These are phyloP conservation scores for Synergus gifuensis DNA, from an alignment of 2,888 invertebrate genomes.

Conservation along the genomic window DNA sequence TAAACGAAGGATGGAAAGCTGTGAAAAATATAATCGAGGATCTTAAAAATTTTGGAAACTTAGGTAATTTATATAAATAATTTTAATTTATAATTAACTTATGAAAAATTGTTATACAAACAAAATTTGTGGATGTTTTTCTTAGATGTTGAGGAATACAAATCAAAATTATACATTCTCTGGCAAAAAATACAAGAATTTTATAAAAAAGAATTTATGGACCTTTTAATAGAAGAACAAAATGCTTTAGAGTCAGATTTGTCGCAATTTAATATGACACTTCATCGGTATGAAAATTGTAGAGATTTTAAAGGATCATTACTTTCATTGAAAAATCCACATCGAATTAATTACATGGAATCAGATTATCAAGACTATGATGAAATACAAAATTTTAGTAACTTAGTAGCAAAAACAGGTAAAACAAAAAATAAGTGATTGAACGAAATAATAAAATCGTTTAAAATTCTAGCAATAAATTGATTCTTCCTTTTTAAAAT, in stretches of 20 bases:
- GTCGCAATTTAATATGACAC: constrained; percentile 55
- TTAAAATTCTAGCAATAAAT: constrained; percentile 1
- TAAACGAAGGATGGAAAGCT: constrained; percentile 60
- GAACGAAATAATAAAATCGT: neutral
- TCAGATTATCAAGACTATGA: constrained; percentile 54
- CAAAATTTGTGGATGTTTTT: neutral
- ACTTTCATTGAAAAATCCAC: constrained; percentile 4
- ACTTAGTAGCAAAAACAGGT: constrained; percentile 71
- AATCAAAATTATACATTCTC: constrained; percentile 64
- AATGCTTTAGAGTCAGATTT: constrained; percentile 63
- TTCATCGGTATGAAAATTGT: constrained; percentile 63
- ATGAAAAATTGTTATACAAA: neutral
- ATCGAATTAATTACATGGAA: constrained; percentile 28
- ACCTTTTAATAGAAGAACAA: constrained; percentile 63
- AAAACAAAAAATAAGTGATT: constrained; percentile 36
- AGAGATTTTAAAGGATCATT: constrained; percentile 9
- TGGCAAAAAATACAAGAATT: constrained; percentile 69
- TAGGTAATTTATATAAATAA: constrained; percentile 62
- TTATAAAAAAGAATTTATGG: constrained; percentile 59
- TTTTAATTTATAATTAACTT: neutral
- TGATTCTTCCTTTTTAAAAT: neutral
- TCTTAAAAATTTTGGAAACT: constrained; percentile 57
- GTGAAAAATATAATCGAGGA: constrained; percentile 59
- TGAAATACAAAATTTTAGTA: constrained; percentile 65
- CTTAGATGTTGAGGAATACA: constrained; percentile 67